Evolutionary conservation across 2,888 invertebrate genomes (phyloP).

Genomic region (Limnephilus auricula): DNA sequence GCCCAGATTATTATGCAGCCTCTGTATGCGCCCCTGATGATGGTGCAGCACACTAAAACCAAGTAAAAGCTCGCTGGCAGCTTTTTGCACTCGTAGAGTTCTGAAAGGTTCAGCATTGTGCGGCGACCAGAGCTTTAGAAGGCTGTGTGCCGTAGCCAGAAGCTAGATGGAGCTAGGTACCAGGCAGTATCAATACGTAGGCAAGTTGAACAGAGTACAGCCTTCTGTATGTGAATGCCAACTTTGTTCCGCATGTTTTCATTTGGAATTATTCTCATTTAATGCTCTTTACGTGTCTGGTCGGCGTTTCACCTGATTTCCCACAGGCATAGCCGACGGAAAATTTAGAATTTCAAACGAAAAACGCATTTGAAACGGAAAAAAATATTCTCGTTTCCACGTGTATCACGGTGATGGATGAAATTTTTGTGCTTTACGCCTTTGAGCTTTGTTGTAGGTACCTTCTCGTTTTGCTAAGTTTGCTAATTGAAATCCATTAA

Average conservation of each 20-base stretch:
- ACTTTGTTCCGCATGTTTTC: slow-evolving; percentile 35
- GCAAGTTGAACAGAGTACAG: neutral
- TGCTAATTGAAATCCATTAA: neutral
- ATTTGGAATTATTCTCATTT: slow-evolving; percentile 39
- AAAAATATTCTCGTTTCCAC: neutral
- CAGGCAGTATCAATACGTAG: neutral
- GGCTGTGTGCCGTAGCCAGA: neutral
- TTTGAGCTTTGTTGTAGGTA: neutral
- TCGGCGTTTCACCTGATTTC: slow-evolving; percentile 18
- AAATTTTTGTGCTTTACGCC: neutral
- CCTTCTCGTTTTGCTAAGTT: neutral
- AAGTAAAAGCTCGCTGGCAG: neutral
- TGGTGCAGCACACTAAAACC: neutral
- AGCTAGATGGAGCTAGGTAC: neutral
- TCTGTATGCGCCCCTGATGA: neutral
- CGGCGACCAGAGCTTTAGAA: neutral
- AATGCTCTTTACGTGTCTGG: slow-evolving; percentile 47
- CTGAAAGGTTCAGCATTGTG: slow-evolving; percentile 38
- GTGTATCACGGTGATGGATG: neutral
- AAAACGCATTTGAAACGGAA: slow-evolving; percentile 25
- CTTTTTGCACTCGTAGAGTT: slow-evolving; percentile 5
- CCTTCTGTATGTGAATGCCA: slow-evolving; percentile 22
- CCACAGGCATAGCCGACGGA: neutral
- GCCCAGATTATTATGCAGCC: neutral
- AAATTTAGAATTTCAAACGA: slow-evolving; percentile 7